These are phyloP conservation scores for Macrosoma leucophasiata DNA, from an alignment of 2,888 invertebrate species.

Conservation along the genomic window DNA sequence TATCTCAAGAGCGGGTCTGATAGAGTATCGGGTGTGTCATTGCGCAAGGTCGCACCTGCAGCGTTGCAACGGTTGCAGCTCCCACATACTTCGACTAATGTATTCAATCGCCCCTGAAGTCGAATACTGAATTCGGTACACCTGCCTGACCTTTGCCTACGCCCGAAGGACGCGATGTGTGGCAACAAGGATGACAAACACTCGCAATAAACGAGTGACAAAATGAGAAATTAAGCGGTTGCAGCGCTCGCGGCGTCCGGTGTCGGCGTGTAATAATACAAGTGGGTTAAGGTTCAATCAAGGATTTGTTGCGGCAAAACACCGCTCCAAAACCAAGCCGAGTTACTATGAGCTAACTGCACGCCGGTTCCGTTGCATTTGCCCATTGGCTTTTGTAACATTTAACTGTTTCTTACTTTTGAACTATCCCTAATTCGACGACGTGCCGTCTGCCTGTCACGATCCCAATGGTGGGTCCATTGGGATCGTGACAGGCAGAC, in stretches of 20 bases:
- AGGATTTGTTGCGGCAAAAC: slow-evolving; percentile 76
- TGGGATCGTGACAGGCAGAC: no score
- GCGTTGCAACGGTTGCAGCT: slow-evolving; percentile 59
- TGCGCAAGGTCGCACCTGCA: slow-evolving; percentile 69
- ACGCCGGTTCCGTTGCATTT: slow-evolving; percentile 69
- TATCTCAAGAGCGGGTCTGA: slow-evolving; percentile 62
- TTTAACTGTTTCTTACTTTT: slow-evolving; percentile 25
- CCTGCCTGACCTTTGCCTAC: slow-evolving; percentile 34
- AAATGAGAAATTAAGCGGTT: slow-evolving; percentile 43
- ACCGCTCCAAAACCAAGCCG: slow-evolving; percentile 70
- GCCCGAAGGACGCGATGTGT: no score
- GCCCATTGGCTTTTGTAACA: slow-evolving; percentile 51
- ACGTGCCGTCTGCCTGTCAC: slow-evolving; percentile 51
- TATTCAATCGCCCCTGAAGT: slow-evolving; percentile 38
- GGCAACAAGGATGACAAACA: slow-evolving; percentile 1
- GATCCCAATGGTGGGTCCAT: no score
- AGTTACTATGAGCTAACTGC: slow-evolving; percentile 69
- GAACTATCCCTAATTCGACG: slow-evolving; percentile 42
- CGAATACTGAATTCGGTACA: slow-evolving; percentile 45
- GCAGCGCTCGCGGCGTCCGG: slow-evolving; percentile 53
- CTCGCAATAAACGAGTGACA: slow-evolving; percentile 26
- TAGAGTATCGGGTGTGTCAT: slow-evolving; percentile 51
- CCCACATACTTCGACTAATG: slow-evolving; percentile 40
- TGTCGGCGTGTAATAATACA: slow-evolving; percentile 65
- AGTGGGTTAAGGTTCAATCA: slow-evolving; percentile 75